A percentile compares a stretch with the other conserved stretches of the same genome.
Evolutionary conservation across 2,888 invertebrate genomes (phyloP).

Genomic region (Cylindroiulus punctatus): DNA sequence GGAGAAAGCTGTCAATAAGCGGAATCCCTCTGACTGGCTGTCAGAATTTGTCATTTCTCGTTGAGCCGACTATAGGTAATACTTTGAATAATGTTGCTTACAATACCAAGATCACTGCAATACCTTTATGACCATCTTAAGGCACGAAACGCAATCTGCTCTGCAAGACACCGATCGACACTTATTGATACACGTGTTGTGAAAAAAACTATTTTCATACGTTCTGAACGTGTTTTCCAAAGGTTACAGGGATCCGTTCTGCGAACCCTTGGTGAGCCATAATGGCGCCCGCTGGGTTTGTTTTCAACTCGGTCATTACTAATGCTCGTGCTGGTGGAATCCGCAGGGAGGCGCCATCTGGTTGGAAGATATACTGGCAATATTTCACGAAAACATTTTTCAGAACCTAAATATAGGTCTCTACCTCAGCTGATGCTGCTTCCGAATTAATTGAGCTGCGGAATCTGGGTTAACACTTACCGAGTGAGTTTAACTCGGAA

Average conservation of each 20-base stretch:
- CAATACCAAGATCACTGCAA: too few relatives aligned
- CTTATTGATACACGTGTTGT: not conserved
- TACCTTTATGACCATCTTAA: too few relatives aligned
- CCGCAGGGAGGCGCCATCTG: constrained; percentile 2
- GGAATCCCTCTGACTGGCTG: too few relatives aligned
- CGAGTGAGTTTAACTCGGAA: not conserved
- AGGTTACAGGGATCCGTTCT: not conserved
- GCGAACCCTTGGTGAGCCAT: not conserved
- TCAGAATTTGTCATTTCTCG: too few relatives aligned
- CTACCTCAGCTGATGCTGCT: not conserved
- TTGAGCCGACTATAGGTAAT: too few relatives aligned
- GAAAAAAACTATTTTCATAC: not conserved
- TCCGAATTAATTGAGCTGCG: not conserved
- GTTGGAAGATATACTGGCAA: not conserved
- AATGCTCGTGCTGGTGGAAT: not conserved
- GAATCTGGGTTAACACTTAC: not conserved
- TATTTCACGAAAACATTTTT: not conserved
- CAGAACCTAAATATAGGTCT: not conserved
- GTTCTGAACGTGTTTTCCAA: not conserved
- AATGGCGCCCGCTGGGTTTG: not conserved
- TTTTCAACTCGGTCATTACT: not conserved
- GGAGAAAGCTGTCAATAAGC: too few relatives aligned
- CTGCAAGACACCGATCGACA: too few relatives aligned
- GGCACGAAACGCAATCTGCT: not conserved
- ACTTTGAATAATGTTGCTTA: too few relatives aligned